Evolutionary conservation across 1,140 invertebrate species (phyloP), one percentile per base, ranked within the genome.

Genomic region (Nephila pilipes): DNA sequence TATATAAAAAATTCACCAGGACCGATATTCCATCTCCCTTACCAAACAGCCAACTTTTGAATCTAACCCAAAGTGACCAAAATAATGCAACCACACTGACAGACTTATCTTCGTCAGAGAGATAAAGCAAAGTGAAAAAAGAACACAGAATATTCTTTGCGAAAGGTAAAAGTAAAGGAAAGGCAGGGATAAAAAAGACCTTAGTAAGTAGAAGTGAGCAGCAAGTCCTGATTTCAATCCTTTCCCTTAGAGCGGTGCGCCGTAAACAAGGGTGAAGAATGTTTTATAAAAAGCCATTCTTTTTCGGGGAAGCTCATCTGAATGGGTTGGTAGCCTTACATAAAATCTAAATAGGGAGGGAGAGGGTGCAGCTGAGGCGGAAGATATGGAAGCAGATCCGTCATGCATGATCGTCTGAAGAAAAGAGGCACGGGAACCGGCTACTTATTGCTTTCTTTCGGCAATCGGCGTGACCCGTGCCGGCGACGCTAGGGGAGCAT

Each of bases 361-460:
- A 36, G 85, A 65, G 83, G 83, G 38, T 36, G 58, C 58, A 87
- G 85, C 85, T 87, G 85, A 69, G 65, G 85, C 36, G 85, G 60
- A 87, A 87, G 85, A 87, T 87, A 87, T 87, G 85, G 85, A 87
- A 69, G 60, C 85, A 87, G 85, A 87, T 87, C 85, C 58, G 85
- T 87, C 85, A 87, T 87, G 85, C 85, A 87, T 87, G 85, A 87
- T 87, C 85, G 60, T 58, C 85, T 32, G 85, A 87, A 87, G 85
- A 87, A 87, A 87, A 57, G 83, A 85, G 83, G 83, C 83, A 85
- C 54, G 85, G 32, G 80, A 46, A 20, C 55, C 22, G 57, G 85
- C 85, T 87, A 87, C 85, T 87, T 87, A 87, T 87, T 87, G 85
- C 85, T 60, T 87, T 65, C 85, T 65, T 54, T 38, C 29, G 20